These are phyloP conservation scores for Drosophila histrio DNA, from an alignment of 2,888 invertebrate genomes.

Conservation along the genomic window DNA sequence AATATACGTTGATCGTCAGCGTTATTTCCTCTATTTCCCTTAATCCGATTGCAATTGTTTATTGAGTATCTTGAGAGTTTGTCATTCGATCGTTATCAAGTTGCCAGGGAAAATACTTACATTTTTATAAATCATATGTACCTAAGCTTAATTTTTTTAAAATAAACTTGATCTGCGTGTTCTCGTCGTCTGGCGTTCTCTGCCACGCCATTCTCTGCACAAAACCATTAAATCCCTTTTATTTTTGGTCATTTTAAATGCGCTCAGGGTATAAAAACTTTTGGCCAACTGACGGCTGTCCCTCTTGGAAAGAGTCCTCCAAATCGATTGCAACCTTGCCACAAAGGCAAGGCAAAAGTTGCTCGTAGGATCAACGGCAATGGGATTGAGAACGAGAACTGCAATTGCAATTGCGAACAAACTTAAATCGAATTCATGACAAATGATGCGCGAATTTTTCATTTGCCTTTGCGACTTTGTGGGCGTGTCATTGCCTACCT, in stretches of 20 bases:
- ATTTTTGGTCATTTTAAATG: not conserved
- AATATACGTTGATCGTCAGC: too few species aligned
- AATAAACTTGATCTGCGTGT: too few species aligned
- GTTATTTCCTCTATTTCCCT: too few species aligned
- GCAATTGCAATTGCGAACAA: slow-evolving; percentile 42
- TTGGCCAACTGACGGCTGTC: slow-evolving; percentile 4
- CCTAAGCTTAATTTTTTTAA: too few species aligned
- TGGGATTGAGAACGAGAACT: not conserved
- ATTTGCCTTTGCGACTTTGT: slow-evolving; percentile 31
- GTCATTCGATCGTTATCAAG: too few species aligned
- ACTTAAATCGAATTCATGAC: slow-evolving; percentile 78
- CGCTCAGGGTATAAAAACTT: not conserved
- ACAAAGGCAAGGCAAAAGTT: slow-evolving; percentile 22
- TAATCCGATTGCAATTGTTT: too few species aligned
- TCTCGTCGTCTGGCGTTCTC: too few species aligned
- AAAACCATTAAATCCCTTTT: not conserved
- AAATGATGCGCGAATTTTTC: slow-evolving; percentile 75
- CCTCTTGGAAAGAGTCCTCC: not conserved
- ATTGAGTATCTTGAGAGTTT: too few species aligned
- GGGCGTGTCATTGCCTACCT: slow-evolving; percentile 10
- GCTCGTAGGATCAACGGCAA: slow-evolving; percentile 23
- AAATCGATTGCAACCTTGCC: slow-evolving; percentile 3
- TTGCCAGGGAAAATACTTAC: too few species aligned
- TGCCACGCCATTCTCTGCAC: not conserved
- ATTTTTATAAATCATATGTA: too few species aligned